phyloP scores from a whole-genome alignment of 2,113 vertebrate species.

The Cyphomyrus discorhynchus region DNA sequence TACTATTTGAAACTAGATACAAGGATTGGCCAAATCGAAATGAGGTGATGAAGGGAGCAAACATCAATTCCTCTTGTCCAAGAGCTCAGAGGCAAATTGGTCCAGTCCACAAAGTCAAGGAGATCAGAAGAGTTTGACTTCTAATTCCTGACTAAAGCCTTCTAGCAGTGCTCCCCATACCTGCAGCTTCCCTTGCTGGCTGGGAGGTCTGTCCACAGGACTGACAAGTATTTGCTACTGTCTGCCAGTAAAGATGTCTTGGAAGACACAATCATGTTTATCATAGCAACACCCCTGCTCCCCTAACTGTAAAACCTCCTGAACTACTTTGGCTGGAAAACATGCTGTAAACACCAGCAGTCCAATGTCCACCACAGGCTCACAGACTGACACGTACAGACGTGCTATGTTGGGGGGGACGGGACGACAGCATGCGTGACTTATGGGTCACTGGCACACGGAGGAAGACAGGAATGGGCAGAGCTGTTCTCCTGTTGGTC shows the following conservation, averaged over 20 bases:
- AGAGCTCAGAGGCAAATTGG: not conserved
- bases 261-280: conserved; percentile 7
- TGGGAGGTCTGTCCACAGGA: not conserved
- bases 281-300: not conserved
- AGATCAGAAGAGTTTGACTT: not conserved
- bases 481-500: conserved; percentile 5
- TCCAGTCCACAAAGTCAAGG: not conserved
- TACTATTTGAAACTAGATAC: not conserved
- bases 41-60: not conserved
- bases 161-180: not conserved
- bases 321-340: not conserved
- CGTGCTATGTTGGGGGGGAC: not conserved
- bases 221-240: not conserved
- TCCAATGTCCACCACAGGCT: not conserved
- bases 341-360: not conserved
- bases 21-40: not conserved
- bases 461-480: conserved; percentile 6
- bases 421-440: not conserved
- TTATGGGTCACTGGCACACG: conserved; percentile 4
- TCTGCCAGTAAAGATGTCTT: conserved; percentile 8
- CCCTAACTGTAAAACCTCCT: not conserved
- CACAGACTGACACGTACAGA: conserved; percentile 8
- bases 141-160: not conserved
- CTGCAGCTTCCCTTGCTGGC: not conserved
- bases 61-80: not conserved